Conservation (phyloP, 1,140 invertebrate genomes). For the Anoplophora glabripennis region DNA sequence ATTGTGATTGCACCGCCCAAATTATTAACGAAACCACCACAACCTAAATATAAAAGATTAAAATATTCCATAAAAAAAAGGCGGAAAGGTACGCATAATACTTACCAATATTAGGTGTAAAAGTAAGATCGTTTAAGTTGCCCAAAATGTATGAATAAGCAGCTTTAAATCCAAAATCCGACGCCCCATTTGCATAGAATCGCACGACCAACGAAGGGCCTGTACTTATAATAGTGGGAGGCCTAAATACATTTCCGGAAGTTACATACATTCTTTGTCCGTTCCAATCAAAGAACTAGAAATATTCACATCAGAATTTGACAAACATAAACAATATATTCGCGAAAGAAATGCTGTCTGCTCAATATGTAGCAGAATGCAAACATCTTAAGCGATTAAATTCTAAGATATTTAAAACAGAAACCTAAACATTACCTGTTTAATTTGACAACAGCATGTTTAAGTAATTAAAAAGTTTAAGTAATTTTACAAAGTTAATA, state of each 20-base stretch:
- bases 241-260: constrained; percentile 66
- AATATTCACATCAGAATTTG: constrained; percentile 1
- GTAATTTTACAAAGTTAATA: no score
- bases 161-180: constrained; percentile 66
- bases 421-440: no score
- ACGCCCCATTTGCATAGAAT: constrained; percentile 71
- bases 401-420: no score
- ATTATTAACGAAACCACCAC: constrained; percentile 71
- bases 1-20: constrained; percentile 73
- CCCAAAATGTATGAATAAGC: constrained; percentile 63
- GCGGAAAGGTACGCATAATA: constrained; percentile 1
- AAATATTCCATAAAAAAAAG: constrained; percentile 7
- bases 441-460: no score
- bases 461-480: no score
- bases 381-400: no score
- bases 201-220: constrained; percentile 63
- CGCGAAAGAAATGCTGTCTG: no score
- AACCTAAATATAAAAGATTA: constrained; percentile 52
- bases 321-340: no score
- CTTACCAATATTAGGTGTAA: constrained; percentile 59
- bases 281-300: constrained; percentile 69
- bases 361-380: constrained; percentile 7
- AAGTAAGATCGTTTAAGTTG: constrained; percentile 53
- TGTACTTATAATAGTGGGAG: constrained; percentile 63
- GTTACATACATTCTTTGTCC: constrained; percentile 64